Percentiles rank a stretch among this genome's conserved stretches.
Conservation (phyloP, 2,113 vertebrate species). For the Osmerus eperlanus region DNA sequence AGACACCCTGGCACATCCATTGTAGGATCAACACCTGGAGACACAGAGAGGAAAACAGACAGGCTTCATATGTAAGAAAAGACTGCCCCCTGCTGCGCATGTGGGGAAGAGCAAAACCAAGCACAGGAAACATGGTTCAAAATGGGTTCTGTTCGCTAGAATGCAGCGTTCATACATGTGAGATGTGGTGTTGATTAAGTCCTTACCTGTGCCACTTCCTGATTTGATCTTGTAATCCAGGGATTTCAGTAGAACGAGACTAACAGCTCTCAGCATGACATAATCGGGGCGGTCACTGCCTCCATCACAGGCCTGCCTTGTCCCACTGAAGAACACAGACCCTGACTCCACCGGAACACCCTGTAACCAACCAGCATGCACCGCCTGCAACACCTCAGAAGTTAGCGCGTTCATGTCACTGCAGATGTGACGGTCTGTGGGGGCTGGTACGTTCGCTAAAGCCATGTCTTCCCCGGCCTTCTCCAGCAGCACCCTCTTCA, state of each 20-base stretch:
- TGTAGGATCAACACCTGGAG: constrained; percentile 26
- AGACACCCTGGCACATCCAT: constrained; percentile 60
- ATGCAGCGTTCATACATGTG: background rate
- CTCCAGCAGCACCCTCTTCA: constrained; percentile 80
- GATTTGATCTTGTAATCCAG: constrained; percentile 75
- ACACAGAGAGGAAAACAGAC: background rate
- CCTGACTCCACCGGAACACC: constrained; percentile 58
- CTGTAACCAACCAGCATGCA: constrained; percentile 69
- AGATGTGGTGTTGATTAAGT: background rate
- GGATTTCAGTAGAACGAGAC: constrained; percentile 83
- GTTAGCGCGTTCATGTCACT: constrained; percentile 67
- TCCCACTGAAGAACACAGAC: constrained; percentile 75
- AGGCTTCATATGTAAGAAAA: background rate
- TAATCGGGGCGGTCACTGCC: constrained; percentile 56
- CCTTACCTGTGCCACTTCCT: constrained; percentile 42
- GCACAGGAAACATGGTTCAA: no score
- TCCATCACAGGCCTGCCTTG: constrained; percentile 27
- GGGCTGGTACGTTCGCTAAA: background rate
- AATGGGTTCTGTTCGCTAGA: no score
- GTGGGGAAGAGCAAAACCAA: background rate
- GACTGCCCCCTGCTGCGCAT: constrained; percentile 37
- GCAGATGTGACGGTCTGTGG: constrained; percentile 17
- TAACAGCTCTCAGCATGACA: constrained; percentile 78
- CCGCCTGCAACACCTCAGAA: constrained; percentile 61
- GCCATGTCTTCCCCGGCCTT: constrained; percentile 78